Conservation (phyloP, 2,888 invertebrate genomes). For the Neoascia interrupta region DNA sequence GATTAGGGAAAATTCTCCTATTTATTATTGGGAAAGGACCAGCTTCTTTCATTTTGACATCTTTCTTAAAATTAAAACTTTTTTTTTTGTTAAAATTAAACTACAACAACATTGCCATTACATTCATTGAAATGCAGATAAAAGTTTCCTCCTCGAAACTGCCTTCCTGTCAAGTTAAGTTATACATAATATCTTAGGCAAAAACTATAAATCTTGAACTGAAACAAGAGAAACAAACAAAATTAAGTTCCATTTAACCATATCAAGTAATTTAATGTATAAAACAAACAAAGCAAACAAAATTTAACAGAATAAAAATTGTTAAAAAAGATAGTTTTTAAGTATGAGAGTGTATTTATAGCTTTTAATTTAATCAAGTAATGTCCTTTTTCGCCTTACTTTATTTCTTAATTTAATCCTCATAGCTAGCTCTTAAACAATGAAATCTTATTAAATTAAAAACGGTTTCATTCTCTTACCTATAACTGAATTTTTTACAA, state of each 20-base stretch:
- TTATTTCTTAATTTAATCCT: not conserved
- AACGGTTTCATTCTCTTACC: constrained; percentile 56
- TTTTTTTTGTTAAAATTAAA: too few relatives aligned
- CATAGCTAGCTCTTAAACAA: constrained; percentile 44
- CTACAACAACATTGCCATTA: too few relatives aligned
- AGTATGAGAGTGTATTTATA: not conserved
- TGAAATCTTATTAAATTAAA: constrained; percentile 27
- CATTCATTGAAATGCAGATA: too few relatives aligned
- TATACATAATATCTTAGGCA: too few relatives aligned
- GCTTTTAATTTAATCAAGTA: not conserved
- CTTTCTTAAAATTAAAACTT: too few relatives aligned
- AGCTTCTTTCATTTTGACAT: too few relatives aligned
- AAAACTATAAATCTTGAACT: too few relatives aligned
- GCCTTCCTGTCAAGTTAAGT: too few relatives aligned
- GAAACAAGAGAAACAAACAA: too few relatives aligned
- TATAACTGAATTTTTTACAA: constrained; percentile 24
- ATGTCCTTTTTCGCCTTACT: not conserved
- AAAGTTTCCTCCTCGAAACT: too few relatives aligned
- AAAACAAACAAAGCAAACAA: not conserved
- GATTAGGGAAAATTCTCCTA: too few relatives aligned
- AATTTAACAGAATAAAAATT: not conserved
- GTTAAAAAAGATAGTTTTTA: constrained; percentile 9
- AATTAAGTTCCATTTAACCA: constrained; percentile 17
- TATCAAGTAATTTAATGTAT: constrained; percentile 30
- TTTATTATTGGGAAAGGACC: too few relatives aligned